Evolutionary conservation across 2,888 invertebrate genomes (phyloP), one percentile per base, ranked within the genome.

Genomic region (Flexamia atlantica): DNA sequence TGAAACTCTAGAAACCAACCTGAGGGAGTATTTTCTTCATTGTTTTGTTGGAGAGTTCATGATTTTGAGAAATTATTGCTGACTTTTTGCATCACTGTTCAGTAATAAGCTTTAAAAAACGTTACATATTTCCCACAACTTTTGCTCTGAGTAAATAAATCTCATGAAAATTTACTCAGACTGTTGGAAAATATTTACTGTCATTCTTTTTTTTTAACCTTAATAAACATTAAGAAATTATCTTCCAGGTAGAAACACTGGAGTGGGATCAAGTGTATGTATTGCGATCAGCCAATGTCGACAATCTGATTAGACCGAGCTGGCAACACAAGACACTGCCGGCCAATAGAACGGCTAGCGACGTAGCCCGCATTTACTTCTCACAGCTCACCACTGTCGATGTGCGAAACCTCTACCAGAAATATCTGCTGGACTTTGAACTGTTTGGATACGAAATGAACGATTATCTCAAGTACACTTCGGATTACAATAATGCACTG

Each of bases 351-450:
- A 60, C 64, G 23, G 81, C 84, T 1, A 80, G 70, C 28, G 85
- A 88, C 30, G 88, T 91, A n/a, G 88, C 89, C 0, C 87, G 88
- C 70, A 86, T 89, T 50, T 92, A 91, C 86, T 92, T 91, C 87
- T 88, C 89, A 42, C 90, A 90, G 80, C 87, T 92, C n/a, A 89
- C 88, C 10, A 87, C 86, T 85, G 85, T 88, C 5, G 89, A 90
- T 85, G 88, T 91, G 10, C 74, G 87, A 17, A 88, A 89, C 36
- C 88, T 93, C 17, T 90, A 91, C 76, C 88, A 91, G 30, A 90
- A 91, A 83, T 92, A 92, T 86, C 88, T 88, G 79, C 87, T 91
- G 2, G 93, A 93, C 87, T 92, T 92, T 87, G 90, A 91, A 86
- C 88, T 93, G 83, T 93, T 93, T 88, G 91, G 89, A 30, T 93